Percentiles rank a stretch among this genome's conserved stretches.
Conservation (phyloP, 2,113 vertebrate genomes). For the Lophochroa leadbeateri region DNA sequence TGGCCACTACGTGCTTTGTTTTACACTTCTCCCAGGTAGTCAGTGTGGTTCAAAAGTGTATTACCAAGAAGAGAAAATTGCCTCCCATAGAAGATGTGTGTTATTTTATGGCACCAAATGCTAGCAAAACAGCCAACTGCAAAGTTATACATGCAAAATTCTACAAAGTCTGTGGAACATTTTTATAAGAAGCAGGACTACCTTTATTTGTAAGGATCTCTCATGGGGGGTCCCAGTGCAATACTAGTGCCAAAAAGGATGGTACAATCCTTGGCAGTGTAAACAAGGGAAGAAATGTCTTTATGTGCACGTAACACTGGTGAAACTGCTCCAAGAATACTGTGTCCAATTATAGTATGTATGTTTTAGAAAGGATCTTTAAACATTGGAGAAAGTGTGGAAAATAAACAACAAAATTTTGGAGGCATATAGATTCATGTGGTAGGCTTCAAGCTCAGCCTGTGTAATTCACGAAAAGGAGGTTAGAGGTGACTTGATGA, state of each 20-base stretch:
- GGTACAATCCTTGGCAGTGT: background rate
- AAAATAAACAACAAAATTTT: background rate
- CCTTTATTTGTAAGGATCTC: background rate
- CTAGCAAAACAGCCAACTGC: background rate
- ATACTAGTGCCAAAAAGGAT: background rate
- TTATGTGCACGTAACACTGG: background rate
- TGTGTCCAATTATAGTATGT: background rate
- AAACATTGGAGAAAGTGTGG: background rate
- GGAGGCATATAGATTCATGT: background rate
- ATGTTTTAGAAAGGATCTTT: background rate
- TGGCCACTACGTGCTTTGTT: background rate
- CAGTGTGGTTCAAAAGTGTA: background rate
- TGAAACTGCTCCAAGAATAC: background rate
- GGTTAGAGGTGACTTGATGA: background rate
- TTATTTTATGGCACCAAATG: background rate
- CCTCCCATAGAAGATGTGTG: rapidly evolving
- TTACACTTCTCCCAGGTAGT: background rate
- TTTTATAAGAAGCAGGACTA: background rate
- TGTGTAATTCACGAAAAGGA: background rate
- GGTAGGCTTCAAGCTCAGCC: background rate
- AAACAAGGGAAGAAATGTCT: background rate
- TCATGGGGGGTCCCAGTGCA: background rate
- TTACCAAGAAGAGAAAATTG: background rate
- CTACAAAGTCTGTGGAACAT: background rate
- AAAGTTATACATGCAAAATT: background rate